Conservation (phyloP, 1,140 invertebrate species). For the Drosophila kikkawai region DNA sequence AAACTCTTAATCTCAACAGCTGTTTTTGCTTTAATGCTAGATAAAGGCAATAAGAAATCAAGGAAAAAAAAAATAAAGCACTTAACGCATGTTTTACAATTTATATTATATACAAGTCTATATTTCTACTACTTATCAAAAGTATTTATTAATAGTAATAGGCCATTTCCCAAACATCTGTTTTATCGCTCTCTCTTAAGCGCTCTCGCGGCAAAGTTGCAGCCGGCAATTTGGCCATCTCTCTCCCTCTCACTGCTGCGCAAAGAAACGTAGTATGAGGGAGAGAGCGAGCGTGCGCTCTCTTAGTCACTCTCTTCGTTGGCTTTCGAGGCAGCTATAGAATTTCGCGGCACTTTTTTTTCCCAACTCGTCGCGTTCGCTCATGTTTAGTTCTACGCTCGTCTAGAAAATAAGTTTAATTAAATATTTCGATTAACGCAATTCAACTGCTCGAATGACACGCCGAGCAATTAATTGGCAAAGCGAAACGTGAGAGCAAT, state of each 20-base stretch:
- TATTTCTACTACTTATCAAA: not conserved
- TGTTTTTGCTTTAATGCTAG: not conserved
- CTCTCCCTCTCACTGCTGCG: not conserved
- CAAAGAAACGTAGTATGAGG: too few species aligned
- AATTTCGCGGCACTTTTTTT: constrained; percentile 60
- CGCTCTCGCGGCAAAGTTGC: not conserved
- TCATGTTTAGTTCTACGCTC: constrained; percentile 19
- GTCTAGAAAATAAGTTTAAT: constrained; percentile 53
- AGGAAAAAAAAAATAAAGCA: not conserved
- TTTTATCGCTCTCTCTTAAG: constrained; percentile 5
- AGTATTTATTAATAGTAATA: constrained; percentile 13
- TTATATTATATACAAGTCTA: not conserved
- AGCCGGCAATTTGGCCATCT: constrained; percentile 14
- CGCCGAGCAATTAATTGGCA: constrained; percentile 34
- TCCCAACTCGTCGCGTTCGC: constrained; percentile 29
- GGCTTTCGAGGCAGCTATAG: constrained; percentile 8
- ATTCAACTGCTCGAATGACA: constrained; percentile 36
- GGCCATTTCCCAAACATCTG: constrained; percentile 4
- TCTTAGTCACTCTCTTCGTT: constrained; percentile 1
- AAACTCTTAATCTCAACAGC: constrained; percentile 21
- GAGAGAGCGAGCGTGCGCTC: not conserved
- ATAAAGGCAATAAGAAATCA: not conserved
- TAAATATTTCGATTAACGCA: constrained; percentile 60
- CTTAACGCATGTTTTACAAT: not conserved
- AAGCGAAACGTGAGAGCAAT: constrained; percentile 29